Evolutionary conservation across 2,113 vertebrate species (phyloP), one percentile per base, ranked within the genome.

Genomic region (Anoplopoma fimbria): DNA sequence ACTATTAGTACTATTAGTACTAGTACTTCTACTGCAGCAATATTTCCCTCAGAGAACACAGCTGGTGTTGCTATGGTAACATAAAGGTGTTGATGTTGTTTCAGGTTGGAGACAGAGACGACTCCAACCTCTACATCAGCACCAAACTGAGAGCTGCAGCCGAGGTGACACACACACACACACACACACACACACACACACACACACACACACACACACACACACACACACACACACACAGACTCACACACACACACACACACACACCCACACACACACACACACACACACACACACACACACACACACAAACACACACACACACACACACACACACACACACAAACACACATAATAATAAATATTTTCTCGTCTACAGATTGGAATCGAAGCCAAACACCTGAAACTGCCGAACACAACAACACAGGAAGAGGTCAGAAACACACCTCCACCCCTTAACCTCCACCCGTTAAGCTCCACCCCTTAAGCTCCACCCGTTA

Each of bases 81-180:
- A 45, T 27, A 3, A 31, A 27, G 23, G 25, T 62, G 42, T 63
- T 27, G 0, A 12, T 6, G 55, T 69, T 83, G 61, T 91, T 90
- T 78, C 92, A 99, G 98, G 97, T 99, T 87, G 98, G 98, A 34
- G 91, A 97, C 95, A 93, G 97, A 89, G 97, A 97, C 77, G 98
- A 99, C 92, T 99, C 98, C 1, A 99, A 99, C 93, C 95, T 99
- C 60, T 99, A 99, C 93, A 98, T 99, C 94, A 97, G 95, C 72
- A 93, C 96, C 96, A 99, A 99, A 88, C 92, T 99, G 89, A 98
- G 97, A 89, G 98, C 97, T 79, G 98, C 98, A 62, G 96, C 97
- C 9, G 96, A 99, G 97, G 98, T 99, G 49, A 88, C 17, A 47
- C 19, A 6, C 4, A 47, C 19, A 6, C 45, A 47, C 19, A n/a